Percentiles rank a stretch among this genome's conserved stretches.
Conservation (phyloP, 2,888 invertebrate genomes). For the Rambutsinella grinnellia region DNA sequence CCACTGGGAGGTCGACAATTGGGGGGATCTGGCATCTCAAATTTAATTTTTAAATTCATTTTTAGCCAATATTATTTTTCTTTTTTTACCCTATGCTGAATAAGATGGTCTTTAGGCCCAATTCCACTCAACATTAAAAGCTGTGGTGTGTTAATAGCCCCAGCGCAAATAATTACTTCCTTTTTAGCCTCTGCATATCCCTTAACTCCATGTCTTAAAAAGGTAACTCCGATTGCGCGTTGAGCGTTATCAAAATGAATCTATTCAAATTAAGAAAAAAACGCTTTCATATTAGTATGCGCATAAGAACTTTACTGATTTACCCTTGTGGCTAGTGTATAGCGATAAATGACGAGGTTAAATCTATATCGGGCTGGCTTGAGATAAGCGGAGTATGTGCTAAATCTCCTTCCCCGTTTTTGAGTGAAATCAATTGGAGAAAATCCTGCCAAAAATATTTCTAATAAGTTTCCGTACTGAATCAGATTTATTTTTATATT, state of each 20-base stretch:
- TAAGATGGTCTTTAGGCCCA: slow-evolving; percentile 28
- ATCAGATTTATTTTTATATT: no score
- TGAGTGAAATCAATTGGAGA: slow-evolving; percentile 27
- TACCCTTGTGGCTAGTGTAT: slow-evolving; percentile 5
- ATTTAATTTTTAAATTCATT: neutral
- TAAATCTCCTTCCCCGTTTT: slow-evolving; percentile 8
- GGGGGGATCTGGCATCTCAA: slow-evolving; percentile 22
- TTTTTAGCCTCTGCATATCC: slow-evolving; percentile 15
- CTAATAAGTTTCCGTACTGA: no score
- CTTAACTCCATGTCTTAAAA: slow-evolving; percentile 13
- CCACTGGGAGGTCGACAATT: slow-evolving; percentile 26
- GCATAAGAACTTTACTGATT: slow-evolving; percentile 21
- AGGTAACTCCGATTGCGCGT: slow-evolving; percentile 37
- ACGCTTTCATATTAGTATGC: slow-evolving; percentile 3
- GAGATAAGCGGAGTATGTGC: slow-evolving; percentile 13
- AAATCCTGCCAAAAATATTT: no score
- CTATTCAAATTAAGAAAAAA: slow-evolving; percentile 10
- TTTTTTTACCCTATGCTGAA: neutral
- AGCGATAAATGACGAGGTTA: slow-evolving; percentile 12
- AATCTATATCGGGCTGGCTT: neutral
- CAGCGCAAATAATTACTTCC: slow-evolving; percentile 31
- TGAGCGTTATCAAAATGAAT: slow-evolving; percentile 25
- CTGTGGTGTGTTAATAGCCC: slow-evolving; percentile 24
- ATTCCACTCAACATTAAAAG: slow-evolving; percentile 32
- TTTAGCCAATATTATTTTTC: neutral